A percentile compares a stretch with the other conserved stretches of the same genome.
These are phyloP conservation scores for Sinopyrophorus schimmeli DNA, from an alignment of 2,888 invertebrate genomes.

Conservation along the genomic window DNA sequence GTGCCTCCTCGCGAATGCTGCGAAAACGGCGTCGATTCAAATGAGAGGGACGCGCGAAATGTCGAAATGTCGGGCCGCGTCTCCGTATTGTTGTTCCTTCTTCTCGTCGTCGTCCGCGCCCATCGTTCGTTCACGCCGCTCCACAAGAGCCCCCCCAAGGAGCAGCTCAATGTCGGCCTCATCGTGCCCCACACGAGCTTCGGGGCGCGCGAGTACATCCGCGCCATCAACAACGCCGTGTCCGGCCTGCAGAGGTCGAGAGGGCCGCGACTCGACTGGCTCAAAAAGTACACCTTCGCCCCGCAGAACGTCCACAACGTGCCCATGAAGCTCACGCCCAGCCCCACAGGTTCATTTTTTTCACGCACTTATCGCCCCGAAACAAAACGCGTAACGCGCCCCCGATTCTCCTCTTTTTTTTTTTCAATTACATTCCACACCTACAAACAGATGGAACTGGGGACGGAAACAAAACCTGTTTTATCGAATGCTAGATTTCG, in stretches of 20 bases:
- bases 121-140: conserved; percentile 41
- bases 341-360: conserved; percentile 68
- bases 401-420: too few relatives aligned
- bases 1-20: too few relatives aligned
- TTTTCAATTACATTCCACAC: too few relatives aligned
- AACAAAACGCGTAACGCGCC: too few relatives aligned
- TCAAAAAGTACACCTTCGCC: conserved; percentile 66
- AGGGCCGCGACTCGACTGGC: conserved; percentile 62
- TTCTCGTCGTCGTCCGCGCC: too few relatives aligned
- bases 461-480: too few relatives aligned
- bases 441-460: too few relatives aligned
- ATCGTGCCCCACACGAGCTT: conserved; percentile 67
- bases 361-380: too few relatives aligned
- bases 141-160: conserved; percentile 31
- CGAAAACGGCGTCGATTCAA: too few relatives aligned
- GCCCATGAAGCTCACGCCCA: conserved; percentile 73
- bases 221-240: conserved; percentile 67
- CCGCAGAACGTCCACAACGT: conserved; percentile 65
- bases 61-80: conserved; percentile 32
- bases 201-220: conserved; percentile 67
- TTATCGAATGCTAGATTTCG: too few relatives aligned
- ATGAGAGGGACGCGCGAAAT: too few relatives aligned
- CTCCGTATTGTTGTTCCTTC: conserved; percentile 41
- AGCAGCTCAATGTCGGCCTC: conserved; percentile 60
- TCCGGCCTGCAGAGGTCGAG: conserved; percentile 61